These are phyloP conservation scores for Psittacara wagleri DNA, from an alignment of 2,113 vertebrate species.

Conservation along the genomic window DNA sequence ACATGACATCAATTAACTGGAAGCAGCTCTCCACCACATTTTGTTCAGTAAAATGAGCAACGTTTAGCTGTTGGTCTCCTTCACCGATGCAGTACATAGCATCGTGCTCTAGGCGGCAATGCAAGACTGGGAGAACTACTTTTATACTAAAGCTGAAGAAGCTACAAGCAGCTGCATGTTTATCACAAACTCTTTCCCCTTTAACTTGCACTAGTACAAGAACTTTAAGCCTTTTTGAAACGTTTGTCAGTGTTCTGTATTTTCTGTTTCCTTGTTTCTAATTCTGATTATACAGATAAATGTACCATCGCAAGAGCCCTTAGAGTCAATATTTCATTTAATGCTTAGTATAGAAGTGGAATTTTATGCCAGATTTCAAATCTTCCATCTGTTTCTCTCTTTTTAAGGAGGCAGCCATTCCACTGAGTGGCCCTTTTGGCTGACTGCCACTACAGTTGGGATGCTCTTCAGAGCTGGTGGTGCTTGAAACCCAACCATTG, in stretches of 20 bases:
- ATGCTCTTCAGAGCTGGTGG: constrained; percentile 56
- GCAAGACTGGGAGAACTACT: constrained; percentile 7
- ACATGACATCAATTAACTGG: constrained; percentile 32
- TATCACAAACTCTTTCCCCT: constrained; percentile 20
- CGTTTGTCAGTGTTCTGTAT: constrained; percentile 34
- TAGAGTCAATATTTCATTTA: constrained; percentile 38
- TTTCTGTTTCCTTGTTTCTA: constrained; percentile 53
- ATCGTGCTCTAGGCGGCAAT: constrained; percentile 62
- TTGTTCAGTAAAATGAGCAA: not conserved
- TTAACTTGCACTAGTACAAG: constrained; percentile 14
- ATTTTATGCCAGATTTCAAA: constrained; percentile 60
- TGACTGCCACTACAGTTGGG: constrained; percentile 45
- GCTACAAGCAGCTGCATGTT: constrained; percentile 57
- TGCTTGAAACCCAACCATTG: constrained; percentile 26
- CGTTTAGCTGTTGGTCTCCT: not conserved
- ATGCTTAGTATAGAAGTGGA: constrained; percentile 26
- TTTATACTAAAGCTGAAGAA: not conserved
- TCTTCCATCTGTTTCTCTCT: constrained; percentile 50
- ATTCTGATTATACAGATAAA: constrained; percentile 61
- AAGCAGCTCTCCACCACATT: not conserved
- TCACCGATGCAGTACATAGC: not conserved
- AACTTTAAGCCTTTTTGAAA: constrained; percentile 54
- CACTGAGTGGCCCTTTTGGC: constrained; percentile 49
- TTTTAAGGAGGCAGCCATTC: constrained; percentile 42
- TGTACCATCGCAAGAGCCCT: constrained; percentile 17